Evolutionary conservation across 2,797 vertebrate genomes (phyloP), one percentile per base, ranked within the genome.

Genomic region (Morelia viridis): DNA sequence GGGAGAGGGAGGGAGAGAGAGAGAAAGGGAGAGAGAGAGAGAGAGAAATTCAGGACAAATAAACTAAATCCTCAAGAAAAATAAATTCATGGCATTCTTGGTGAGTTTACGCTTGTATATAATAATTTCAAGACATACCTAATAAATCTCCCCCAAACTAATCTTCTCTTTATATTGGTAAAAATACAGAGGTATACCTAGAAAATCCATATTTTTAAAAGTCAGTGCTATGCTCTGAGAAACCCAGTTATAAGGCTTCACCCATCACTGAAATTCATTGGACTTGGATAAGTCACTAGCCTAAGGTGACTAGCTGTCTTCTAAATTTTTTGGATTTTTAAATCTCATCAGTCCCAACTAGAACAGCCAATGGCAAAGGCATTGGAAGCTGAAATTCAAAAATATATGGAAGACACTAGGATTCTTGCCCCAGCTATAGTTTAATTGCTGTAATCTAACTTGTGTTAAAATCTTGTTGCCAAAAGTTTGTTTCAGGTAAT

Each of bases 81-180:
- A 17, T 80, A 15, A 80, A 56, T 62, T 62, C 19, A 61, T 31
- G 35, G 9, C 17, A 2, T 61, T 6, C 57, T 62, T 62, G 53
- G 24, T 2, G 28, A n/a, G 28, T 90, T 12, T 83, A 35, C 1
- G 17, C 3, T 62, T 1, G 15, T 80, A 53, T 24, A 60, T 41
- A 60, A 64, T 35, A 31, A 87, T 28, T 56, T 41, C 88, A 71
- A 89, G n/a, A 2, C 4, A 58, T 57, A 58, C 5, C 68, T 41
- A 46, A 9, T 76, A 2, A 64, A 31, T 12, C 10, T 28, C 22
- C 41, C 13, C 76, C 19, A 50, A 64, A 65, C 4, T 58, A 6
- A 58, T 76, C 28, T 87, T 89, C 71, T 85, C 90, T 91, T 88
- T 89, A 94, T 89, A 89, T 88, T 53, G 88, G 24, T 26, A 86